phyloP scores from a whole-genome alignment of 2,797 vertebrate genomes.

The Pangasius djambal region DNA sequence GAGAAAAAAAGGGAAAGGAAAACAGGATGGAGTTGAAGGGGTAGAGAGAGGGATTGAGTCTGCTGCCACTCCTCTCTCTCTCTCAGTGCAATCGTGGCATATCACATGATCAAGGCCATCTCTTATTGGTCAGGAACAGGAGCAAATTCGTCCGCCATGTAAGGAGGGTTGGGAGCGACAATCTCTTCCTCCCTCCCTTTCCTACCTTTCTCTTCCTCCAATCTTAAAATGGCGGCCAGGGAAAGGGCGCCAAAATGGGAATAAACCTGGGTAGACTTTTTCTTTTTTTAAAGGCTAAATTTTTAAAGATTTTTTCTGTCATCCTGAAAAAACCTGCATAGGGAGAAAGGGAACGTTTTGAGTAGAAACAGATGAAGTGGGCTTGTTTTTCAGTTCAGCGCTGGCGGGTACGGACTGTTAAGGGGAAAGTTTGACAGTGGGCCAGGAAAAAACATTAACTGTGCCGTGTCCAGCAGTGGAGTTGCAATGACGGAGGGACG shows the following conservation, averaged over 20 bases:
- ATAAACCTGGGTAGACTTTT: conserved; percentile 63
- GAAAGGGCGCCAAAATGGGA: conserved; percentile 68
- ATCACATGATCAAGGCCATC: conserved; percentile 80
- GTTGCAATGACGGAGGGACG: conserved; percentile 48
- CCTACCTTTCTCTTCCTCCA: conserved; percentile 57
- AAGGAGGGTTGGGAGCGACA: conserved; percentile 81
- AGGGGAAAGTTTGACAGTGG: conserved; percentile 77
- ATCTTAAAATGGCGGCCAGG: conserved; percentile 87
- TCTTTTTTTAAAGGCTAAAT: conserved; percentile 51
- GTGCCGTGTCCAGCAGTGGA: conserved; percentile 79
- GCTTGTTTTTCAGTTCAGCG: conserved; percentile 78
- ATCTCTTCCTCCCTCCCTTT: conserved; percentile 69
- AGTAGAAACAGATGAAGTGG: conserved; percentile 88
- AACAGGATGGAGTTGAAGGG: conserved; percentile 50
- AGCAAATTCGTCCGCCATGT: conserved; percentile 88
- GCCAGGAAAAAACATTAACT: conserved; percentile 90
- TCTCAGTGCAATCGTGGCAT: conserved; percentile 82
- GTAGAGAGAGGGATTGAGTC: conserved; percentile 66
- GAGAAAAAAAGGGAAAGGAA: conserved; percentile 32
- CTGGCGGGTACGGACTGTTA: conserved; percentile 75
- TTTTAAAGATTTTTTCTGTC: conserved; percentile 58
- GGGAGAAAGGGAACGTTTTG: conserved; percentile 69
- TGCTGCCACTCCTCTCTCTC: conserved; percentile 65
- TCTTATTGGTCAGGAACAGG: conserved; percentile 81
- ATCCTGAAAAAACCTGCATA: conserved; percentile 57